Evolutionary conservation across 2,113 vertebrate species (phyloP).

Genomic region (Cisticola juncidis): DNA sequence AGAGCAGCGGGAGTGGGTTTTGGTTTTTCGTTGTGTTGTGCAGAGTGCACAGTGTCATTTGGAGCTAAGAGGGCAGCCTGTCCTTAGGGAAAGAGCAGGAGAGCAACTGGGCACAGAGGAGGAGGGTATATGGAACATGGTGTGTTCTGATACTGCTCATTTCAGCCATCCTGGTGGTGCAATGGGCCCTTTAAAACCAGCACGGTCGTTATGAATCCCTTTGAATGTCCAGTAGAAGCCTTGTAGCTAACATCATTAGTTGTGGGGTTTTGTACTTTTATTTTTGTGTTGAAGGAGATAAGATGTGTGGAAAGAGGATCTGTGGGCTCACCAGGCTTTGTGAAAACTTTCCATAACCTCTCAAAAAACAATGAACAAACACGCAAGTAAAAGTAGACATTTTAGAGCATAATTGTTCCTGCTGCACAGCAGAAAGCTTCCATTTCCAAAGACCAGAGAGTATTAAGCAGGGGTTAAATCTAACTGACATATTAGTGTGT

Average conservation of each 20-base stretch:
- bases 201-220: neutral
- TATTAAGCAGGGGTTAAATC: neutral
- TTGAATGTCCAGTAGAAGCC: neutral
- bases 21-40: neutral
- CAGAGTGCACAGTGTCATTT: neutral
- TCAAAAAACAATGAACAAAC: neutral
- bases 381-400: neutral
- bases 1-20: neutral
- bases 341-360: neutral
- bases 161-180: neutral
- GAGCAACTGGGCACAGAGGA: neutral
- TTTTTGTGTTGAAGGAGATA: neutral
- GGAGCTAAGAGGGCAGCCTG: neutral
- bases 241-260: neutral
- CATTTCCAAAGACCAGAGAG: neutral
- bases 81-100: neutral
- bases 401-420: neutral
- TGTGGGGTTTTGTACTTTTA: neutral
- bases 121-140: rapidly evolving
- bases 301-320: neutral
- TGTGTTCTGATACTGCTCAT: neutral
- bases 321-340: neutral
- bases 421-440: neutral
- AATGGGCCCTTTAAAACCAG: neutral
- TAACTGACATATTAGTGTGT: neutral